Evolutionary conservation across 2,797 vertebrate genomes (phyloP).

Genomic region (Hybognathus amarus): DNA sequence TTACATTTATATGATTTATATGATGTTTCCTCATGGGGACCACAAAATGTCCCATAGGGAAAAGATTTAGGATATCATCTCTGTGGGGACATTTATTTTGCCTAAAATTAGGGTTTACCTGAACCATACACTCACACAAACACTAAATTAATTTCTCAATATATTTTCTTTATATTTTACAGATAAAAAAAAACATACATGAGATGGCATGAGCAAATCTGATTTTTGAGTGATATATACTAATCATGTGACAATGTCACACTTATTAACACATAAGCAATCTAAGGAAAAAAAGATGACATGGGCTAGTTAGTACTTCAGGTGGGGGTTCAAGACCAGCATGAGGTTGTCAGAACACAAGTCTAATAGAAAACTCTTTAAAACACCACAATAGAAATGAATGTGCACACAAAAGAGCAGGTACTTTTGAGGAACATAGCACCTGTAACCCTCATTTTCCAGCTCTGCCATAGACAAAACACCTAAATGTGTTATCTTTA

Average conservation of each 20-base stretch:
- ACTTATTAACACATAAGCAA: conserved; percentile 21
- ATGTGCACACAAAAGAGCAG: neutral
- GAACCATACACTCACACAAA: neutral
- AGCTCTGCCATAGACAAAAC: neutral
- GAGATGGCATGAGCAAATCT: neutral
- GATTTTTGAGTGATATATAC: neutral
- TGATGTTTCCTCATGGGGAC: neutral
- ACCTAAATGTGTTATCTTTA: neutral
- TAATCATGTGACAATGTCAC: neutral
- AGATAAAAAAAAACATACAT: neutral
- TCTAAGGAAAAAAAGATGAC: neutral
- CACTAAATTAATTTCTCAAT: neutral
- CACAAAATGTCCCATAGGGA: no score
- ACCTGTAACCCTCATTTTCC: neutral
- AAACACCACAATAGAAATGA: neutral
- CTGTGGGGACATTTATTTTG: neutral
- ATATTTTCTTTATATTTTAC: neutral
- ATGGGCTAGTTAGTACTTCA: conserved; percentile 11
- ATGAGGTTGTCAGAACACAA: neutral
- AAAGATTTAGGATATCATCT: neutral
- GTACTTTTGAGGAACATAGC: neutral
- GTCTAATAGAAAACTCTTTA: neutral
- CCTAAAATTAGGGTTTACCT: neutral
- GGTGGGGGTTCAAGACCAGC: neutral
- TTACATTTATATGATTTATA: no score